A percentile compares a stretch with the other conserved stretches of the same genome.
These are phyloP conservation scores for Perognathus longimembris DNA, from an alignment of 2,113 vertebrate species.

Conservation along the genomic window DNA sequence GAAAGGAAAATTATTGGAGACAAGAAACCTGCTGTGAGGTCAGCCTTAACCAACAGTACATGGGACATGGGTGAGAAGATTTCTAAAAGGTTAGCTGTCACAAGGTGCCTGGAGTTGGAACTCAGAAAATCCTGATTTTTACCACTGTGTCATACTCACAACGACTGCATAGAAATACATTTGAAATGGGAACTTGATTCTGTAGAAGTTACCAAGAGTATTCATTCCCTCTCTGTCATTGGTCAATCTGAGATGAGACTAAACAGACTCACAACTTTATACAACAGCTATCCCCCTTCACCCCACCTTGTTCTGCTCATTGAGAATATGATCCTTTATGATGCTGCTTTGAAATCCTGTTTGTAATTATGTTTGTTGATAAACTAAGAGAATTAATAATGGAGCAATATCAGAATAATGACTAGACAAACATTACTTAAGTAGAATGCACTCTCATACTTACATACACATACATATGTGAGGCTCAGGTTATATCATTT, in stretches of 20 bases:
- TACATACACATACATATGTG: not conserved
- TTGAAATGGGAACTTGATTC: not conserved
- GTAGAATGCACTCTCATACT: not conserved
- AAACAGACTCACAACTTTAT: not conserved
- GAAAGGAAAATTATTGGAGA: constrained; percentile 22
- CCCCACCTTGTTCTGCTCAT: not conserved
- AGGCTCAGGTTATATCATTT: not conserved
- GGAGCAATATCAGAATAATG: not conserved
- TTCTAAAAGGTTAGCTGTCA: constrained; percentile 35
- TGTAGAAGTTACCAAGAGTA: not conserved
- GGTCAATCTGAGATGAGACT: not conserved
- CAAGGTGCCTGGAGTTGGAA: not conserved
- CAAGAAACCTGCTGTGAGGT: not conserved
- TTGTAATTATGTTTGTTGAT: not conserved
- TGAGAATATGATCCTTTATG: not conserved
- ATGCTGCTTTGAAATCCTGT: not conserved
- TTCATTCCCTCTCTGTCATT: not conserved
- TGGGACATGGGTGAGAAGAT: not conserved
- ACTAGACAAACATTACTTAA: not conserved
- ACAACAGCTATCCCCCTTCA: not conserved
- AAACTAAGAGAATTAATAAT: not conserved
- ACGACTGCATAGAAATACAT: not conserved
- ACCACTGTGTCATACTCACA: not conserved
- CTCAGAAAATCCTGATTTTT: not conserved
- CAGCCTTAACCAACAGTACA: not conserved